phyloP scores from a whole-genome alignment of 2,797 vertebrate species.

The Rhinella marina region DNA sequence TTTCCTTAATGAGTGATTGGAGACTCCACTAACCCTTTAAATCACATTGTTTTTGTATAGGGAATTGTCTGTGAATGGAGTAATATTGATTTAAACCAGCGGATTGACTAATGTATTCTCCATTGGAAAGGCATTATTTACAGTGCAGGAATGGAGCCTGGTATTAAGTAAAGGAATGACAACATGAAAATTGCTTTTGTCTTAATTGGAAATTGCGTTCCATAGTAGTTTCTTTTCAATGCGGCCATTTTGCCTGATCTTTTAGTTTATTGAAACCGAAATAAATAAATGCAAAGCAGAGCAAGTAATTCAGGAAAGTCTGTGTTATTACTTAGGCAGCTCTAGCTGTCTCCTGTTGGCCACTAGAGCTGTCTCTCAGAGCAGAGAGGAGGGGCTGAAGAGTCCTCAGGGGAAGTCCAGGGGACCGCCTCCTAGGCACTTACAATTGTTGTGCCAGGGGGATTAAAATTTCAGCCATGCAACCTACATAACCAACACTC shows the following conservation, averaged over 20 bases:
- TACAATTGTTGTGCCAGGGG: too few relatives aligned
- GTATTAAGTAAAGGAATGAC: background rate
- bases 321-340: background rate
- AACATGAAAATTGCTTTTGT: background rate
- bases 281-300: background rate
- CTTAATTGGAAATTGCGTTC: conserved; percentile 1
- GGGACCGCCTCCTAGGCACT: too few relatives aligned
- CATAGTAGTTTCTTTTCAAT: background rate
- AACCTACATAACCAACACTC: too few relatives aligned
- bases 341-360: too few relatives aligned
- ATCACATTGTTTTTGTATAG: conserved; percentile 31
- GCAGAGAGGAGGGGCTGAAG: too few relatives aligned
- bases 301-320: background rate
- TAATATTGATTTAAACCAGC: conserved; percentile 41
- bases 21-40: conserved; percentile 42
- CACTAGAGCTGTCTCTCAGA: too few relatives aligned
- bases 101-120: conserved; percentile 34
- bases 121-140: conserved; percentile 9
- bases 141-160: background rate
- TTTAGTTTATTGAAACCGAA: background rate
- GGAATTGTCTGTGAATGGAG: conserved; percentile 30
- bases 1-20: conserved; percentile 37
- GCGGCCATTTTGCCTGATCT: background rate
- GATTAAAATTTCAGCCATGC: too few relatives aligned
- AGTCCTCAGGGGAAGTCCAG: too few relatives aligned